Conservation (phyloP, 2,888 invertebrate species). For the Heliconius erato region DNA sequence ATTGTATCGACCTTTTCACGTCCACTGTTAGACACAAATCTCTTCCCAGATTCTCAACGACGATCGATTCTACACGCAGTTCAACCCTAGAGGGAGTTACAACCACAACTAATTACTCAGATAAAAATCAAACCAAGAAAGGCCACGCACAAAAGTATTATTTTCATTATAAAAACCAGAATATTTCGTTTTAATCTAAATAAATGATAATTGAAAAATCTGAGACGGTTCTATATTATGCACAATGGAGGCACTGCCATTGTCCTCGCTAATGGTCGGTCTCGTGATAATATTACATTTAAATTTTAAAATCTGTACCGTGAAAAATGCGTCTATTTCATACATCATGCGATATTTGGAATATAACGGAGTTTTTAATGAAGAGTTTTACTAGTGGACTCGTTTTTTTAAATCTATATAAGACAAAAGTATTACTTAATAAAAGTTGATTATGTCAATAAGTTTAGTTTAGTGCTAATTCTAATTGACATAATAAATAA, state of each 20-base stretch:
- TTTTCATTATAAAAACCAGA: constrained; percentile 21
- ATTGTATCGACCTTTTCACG: not conserved
- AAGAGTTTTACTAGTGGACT: constrained; percentile 10
- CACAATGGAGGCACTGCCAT: constrained; percentile 39
- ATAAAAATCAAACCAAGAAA: not conserved
- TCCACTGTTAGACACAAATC: no score
- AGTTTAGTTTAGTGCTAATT: no score
- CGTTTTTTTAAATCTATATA: constrained; percentile 5
- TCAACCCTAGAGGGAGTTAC: no score
- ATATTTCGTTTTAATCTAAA: constrained; percentile 32
- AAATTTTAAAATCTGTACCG: constrained; percentile 38
- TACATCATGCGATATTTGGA: constrained; percentile 20
- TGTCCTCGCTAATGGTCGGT: constrained; percentile 47
- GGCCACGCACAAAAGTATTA: constrained; percentile 17
- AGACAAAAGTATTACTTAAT: not conserved
- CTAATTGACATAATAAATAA: no score
- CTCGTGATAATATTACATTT: constrained; percentile 45
- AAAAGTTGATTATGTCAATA: no score
- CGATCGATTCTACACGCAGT: no score
- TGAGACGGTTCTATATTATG: constrained; percentile 40
- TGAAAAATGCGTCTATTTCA: constrained; percentile 38
- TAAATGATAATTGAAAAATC: constrained; percentile 42
- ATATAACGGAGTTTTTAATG: constrained; percentile 28
- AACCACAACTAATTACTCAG: not conserved
- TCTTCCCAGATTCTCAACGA: no score